Evolutionary conservation across 2,797 vertebrate genomes (phyloP), one percentile per base, ranked within the genome.

Genomic region (Saxicola maurus): DNA sequence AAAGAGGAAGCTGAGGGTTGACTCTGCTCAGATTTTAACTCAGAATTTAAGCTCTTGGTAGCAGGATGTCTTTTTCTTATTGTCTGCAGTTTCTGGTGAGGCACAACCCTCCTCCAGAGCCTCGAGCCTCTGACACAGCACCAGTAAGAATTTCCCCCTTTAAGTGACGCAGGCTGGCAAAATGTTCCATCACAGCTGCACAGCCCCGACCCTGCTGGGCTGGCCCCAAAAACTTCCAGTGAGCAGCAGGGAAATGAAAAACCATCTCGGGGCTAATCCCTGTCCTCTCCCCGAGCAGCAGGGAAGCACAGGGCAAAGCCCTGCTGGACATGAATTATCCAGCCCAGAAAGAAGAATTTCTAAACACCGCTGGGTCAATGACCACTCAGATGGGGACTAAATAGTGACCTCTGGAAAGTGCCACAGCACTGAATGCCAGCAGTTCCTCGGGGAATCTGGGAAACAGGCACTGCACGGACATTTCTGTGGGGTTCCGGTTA

Each of bases 201-300:
- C n/a, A 60, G 65, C 53, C 42, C 46, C 0, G 1, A 80, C 30
- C 52, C n/a, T 0, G 0, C 37, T 7, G 4, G 23, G 66, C 53
- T 40, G 62, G n/a, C 87, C 76, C 24, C 43, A 68, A 28, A 4
- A 4, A 17, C 83, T 55, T 71, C 64, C 65, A 66, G 56, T 6
- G 30, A 73, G 21, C 37, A 71, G 6, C 10, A 14, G 46, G 61
- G 43, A 43, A 81, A 20, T 12, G 49, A 76, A 73, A 49, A 9
- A 55, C 17, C 24, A 17, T 3, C 11, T 9, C 3, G 5, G 40
- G 62, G 61, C 40, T 55, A 17, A 79, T n/a, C 31, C 20, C 31
- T 1, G 0, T n/a, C 61, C 65, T 56, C 9, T 43, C 20, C 42
- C 0, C 0, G 2, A 42, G 53, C 43, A 20, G 68, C 27, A 74